Evolutionary conservation across 2,888 invertebrate species (phyloP).

Genomic region (Chrysina gloriosa): DNA sequence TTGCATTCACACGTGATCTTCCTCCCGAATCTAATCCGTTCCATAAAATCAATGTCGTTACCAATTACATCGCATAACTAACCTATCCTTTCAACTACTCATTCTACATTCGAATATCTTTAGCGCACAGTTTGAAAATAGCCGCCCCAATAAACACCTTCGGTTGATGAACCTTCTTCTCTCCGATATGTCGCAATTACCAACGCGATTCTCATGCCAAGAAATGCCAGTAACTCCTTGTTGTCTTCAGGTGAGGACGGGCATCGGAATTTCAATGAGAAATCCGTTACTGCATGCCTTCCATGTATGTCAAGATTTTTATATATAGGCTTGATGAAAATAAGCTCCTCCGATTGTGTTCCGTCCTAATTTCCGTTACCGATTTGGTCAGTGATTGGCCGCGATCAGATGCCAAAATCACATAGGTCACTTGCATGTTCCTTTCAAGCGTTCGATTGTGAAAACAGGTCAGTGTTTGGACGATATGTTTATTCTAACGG

Average conservation of each 20-base stretch:
- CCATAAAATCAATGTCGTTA: not conserved
- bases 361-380: constrained; percentile 20
- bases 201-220: not conserved
- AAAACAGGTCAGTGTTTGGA: not conserved
- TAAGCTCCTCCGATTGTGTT: not conserved
- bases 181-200: not conserved
- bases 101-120: not conserved
- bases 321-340: constrained; percentile 20
- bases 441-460: not conserved
- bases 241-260: not conserved
- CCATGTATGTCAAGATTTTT: constrained; percentile 36
- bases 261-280: not conserved
- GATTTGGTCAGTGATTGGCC: constrained; percentile 8
- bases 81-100: constrained; percentile 38
- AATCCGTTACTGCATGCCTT: not conserved
- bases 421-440: constrained; percentile 15
- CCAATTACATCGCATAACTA: constrained; percentile 32
- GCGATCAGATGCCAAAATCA: constrained; percentile 3
- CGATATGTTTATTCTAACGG: not conserved
- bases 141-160: not conserved
- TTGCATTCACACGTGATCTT: too few relatives aligned
- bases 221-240: constrained; percentile 3
- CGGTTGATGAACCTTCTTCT: constrained; percentile 13
- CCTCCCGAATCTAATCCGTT: too few relatives aligned
- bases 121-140: not conserved